These are phyloP conservation scores for Xerus rutilus DNA, from an alignment of 2,797 vertebrate genomes.

Conservation along the genomic window DNA sequence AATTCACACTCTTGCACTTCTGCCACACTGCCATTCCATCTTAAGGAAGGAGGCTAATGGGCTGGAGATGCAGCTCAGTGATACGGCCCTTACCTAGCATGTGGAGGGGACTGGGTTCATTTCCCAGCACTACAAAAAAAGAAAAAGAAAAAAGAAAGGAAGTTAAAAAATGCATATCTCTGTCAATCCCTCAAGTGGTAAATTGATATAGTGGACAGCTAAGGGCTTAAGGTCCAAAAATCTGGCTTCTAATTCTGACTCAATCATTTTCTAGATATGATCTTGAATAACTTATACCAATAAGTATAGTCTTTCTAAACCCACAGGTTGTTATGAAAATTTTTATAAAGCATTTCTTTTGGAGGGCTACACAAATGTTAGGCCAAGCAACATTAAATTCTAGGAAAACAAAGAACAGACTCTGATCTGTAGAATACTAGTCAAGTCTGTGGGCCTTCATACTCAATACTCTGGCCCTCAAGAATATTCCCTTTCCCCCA, in stretches of 20 bases:
- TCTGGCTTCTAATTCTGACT: constrained; percentile 8
- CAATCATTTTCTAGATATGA: not conserved
- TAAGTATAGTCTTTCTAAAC: not conserved
- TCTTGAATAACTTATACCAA: constrained; percentile 15
- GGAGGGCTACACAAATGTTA: not conserved
- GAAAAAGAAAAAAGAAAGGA: not conserved
- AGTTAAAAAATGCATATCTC: not conserved
- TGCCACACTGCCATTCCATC: not conserved
- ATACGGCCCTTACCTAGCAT: too few species aligned
- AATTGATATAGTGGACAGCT: not conserved
- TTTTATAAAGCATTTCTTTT: constrained; percentile 42
- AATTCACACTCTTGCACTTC: not conserved
- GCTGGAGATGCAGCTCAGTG: too few species aligned
- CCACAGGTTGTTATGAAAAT: not conserved
- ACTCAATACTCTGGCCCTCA: not conserved
- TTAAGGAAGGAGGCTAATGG: not conserved
- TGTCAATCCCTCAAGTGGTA: not conserved
- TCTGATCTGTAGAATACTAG: not conserved
- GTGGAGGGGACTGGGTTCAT: too few species aligned
- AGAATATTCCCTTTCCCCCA: not conserved
- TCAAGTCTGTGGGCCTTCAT: not conserved
- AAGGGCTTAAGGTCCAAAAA: not conserved
- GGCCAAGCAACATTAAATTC: not conserved
- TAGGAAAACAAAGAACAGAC: not conserved
- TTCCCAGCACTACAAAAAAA: too few species aligned